Evolutionary conservation across 2,888 invertebrate genomes (phyloP).

Genomic region (Callyntrura guangdongensis): DNA sequence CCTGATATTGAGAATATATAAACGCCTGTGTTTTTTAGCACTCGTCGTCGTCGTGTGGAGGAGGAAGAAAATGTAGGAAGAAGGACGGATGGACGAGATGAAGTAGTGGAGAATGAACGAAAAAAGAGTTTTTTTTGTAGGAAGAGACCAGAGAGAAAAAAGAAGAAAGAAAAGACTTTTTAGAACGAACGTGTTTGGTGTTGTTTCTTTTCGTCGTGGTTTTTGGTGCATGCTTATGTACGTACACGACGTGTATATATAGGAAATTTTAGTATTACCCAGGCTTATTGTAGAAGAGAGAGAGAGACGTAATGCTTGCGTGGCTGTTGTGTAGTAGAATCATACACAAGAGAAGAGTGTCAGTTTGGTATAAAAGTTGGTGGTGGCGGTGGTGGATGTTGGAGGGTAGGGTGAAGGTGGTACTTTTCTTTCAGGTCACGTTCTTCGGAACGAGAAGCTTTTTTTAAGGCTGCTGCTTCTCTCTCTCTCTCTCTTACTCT

Average conservation of each 20-base stretch:
- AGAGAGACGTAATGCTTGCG: not conserved
- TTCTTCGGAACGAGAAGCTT: slow-evolving; percentile 83
- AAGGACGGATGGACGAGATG: slow-evolving; percentile 40
- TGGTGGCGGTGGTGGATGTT: slow-evolving; percentile 54
- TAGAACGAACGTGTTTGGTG: slow-evolving; percentile 76
- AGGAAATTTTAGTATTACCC: no score
- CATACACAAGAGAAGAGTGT: not conserved
- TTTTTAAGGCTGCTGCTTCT: slow-evolving; percentile 81
- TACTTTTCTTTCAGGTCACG: slow-evolving; percentile 85
- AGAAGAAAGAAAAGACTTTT: slow-evolving; percentile 71
- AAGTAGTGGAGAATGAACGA: slow-evolving; percentile 26
- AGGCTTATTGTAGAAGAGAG: not conserved
- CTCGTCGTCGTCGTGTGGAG: not conserved
- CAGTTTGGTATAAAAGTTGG: not conserved
- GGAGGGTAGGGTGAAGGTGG: slow-evolving; percentile 82
- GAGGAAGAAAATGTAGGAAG: slow-evolving; percentile 15
- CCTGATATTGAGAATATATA: slow-evolving; percentile 13
- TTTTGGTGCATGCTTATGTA: slow-evolving; percentile 49
- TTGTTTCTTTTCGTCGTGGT: slow-evolving; percentile 70
- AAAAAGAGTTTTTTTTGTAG: slow-evolving; percentile 57
- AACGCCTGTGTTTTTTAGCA: slow-evolving; percentile 25
- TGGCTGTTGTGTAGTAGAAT: not conserved
- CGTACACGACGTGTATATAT: not conserved
- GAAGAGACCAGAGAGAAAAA: slow-evolving; percentile 60
- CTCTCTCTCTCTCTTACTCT: slow-evolving; percentile 42